Conservation (phyloP, 2,888 invertebrate genomes). For the Drosophila pullipes region DNA sequence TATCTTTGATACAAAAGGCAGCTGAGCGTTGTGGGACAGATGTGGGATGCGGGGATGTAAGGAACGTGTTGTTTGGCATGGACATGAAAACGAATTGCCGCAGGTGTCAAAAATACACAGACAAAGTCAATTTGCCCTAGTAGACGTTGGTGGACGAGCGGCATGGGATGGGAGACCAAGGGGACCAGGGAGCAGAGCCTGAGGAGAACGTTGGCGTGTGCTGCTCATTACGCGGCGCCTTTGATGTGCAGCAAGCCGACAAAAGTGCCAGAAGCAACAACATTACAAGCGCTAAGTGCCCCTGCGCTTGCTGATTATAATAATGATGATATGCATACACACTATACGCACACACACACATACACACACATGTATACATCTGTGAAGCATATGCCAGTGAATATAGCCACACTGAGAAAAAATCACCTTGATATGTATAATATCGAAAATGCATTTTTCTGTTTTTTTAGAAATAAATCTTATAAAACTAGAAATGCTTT, state of each 20-base stretch:
- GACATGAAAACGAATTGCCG: conserved; percentile 74
- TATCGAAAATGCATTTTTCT: background rate
- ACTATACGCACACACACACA: conserved; percentile 26
- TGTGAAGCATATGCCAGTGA: background rate
- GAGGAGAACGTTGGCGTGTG: conserved; percentile 59
- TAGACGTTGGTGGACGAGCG: conserved; percentile 41
- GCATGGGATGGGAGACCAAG: background rate
- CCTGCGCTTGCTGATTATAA: conserved; percentile 75
- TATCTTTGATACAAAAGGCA: conserved; percentile 74
- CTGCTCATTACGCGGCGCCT: conserved; percentile 78
- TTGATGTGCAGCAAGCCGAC: conserved; percentile 80
- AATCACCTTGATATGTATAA: background rate
- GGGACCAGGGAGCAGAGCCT: conserved; percentile 2
- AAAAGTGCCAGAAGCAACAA: conserved; percentile 73
- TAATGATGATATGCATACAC: conserved; percentile 67
- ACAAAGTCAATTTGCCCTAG: conserved; percentile 76
- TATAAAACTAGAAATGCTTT: background rate
- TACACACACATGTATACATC: background rate
- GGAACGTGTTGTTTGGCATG: conserved; percentile 29
- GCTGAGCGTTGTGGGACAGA: conserved; percentile 4
- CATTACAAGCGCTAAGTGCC: conserved; percentile 77
- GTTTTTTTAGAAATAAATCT: background rate
- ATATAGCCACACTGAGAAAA: conserved; percentile 5
- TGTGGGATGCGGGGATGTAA: background rate
- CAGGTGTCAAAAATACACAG: conserved; percentile 80